These are phyloP conservation scores for Pyrocoelia pectoralis DNA, from an alignment of 2,888 invertebrate species.

Conservation along the genomic window DNA sequence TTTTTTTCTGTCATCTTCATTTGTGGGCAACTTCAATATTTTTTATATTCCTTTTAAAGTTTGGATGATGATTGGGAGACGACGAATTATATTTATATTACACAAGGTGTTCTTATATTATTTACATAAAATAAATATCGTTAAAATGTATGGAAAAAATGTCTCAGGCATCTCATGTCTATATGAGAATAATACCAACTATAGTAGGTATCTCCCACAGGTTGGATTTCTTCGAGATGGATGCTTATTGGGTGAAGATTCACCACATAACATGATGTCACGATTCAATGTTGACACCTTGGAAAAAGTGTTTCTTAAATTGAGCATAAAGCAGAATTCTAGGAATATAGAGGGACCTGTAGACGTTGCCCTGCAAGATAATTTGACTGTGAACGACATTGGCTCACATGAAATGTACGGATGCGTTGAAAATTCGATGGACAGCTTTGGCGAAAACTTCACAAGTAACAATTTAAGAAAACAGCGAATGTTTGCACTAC, in stretches of 20 bases:
- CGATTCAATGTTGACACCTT: constrained; percentile 77
- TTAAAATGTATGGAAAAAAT: too few species aligned
- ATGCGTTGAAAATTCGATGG: neutral
- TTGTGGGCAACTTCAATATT: too few species aligned
- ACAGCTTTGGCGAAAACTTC: too few species aligned
- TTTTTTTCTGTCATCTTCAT: too few species aligned
- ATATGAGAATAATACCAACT: too few species aligned
- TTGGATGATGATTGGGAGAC: too few species aligned
- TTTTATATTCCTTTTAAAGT: too few species aligned
- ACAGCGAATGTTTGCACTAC: constrained; percentile 72
- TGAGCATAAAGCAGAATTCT: constrained; percentile 76
- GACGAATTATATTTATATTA: too few species aligned
- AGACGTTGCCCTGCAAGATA: too few species aligned
- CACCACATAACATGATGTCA: constrained; percentile 74
- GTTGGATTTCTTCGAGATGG: constrained; percentile 87
- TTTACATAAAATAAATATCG: too few species aligned
- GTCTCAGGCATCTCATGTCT: too few species aligned
- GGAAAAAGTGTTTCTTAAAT: constrained; percentile 83
- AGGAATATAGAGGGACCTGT: neutral
- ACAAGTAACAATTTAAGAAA: constrained; percentile 14
- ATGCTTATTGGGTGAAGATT: constrained; percentile 81
- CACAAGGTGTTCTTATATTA: too few species aligned
- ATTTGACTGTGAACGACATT: neutral
- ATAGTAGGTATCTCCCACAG: constrained; percentile 59
- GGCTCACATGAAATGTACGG: neutral